phyloP scores from a whole-genome alignment of 2,113 vertebrate genomes.

The Chauna torquata region DNA sequence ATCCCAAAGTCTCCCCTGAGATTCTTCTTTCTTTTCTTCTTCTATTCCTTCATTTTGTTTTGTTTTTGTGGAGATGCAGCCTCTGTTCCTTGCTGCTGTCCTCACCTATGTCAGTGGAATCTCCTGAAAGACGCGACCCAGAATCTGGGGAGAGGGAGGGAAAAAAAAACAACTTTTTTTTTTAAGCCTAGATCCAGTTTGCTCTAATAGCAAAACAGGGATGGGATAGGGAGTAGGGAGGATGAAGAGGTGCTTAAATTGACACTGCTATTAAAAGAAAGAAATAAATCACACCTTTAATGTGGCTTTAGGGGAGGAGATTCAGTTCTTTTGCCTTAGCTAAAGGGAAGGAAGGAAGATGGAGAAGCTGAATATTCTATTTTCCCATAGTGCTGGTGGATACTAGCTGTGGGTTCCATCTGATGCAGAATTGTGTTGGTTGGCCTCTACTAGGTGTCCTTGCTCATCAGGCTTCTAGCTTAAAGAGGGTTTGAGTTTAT shows the following conservation, averaged over 20 bases:
- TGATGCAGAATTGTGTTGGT: background rate
- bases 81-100: background rate
- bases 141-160: too few relatives aligned
- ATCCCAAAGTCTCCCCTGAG: background rate
- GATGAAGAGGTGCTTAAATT: background rate
- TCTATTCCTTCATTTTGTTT: background rate
- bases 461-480: background rate
- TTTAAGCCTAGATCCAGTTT: background rate
- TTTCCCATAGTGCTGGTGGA: background rate
- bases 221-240: background rate
- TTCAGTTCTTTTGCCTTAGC: constrained; percentile 3
- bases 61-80: background rate
- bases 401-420: background rate
- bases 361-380: background rate
- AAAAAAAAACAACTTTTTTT: background rate
- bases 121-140: background rate
- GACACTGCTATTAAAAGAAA: background rate
- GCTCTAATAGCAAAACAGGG: background rate
- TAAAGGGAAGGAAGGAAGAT: background rate
- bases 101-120: background rate
- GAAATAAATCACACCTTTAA: background rate
- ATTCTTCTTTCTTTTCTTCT: background rate
- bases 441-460: background rate
- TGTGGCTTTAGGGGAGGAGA: background rate
- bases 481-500: background rate